phyloP scores from a whole-genome alignment of 2,797 vertebrate genomes.

The Ctenopoma multispine region DNA sequence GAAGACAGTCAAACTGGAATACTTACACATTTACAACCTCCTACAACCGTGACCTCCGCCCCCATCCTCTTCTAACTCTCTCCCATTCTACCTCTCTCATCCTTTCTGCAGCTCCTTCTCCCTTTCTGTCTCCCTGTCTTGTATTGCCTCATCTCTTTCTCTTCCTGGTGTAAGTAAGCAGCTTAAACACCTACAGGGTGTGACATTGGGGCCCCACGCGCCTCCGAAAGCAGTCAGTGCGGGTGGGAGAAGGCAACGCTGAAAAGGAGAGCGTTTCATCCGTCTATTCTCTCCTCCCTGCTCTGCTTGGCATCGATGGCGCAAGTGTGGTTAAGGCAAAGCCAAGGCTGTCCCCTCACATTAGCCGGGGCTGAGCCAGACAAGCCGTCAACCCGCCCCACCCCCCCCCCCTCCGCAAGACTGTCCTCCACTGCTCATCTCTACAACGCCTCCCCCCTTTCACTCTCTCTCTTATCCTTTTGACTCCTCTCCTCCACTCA shows the following conservation, averaged over 20 bases:
- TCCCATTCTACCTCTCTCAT: conserved; percentile 70
- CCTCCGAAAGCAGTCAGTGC: conserved; percentile 78
- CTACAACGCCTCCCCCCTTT: conserved; percentile 6
- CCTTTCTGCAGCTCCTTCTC: conserved; percentile 57
- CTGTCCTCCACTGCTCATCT: conserved; percentile 67
- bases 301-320: conserved; percentile 73
- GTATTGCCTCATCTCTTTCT: conserved; percentile 77
- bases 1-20: conserved; percentile 71
- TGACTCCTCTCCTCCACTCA: conserved; percentile 60
- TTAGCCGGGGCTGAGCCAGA: conserved; percentile 81
- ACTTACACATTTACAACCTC: conserved; percentile 72
- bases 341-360: conserved; percentile 85
- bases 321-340: conserved; percentile 75
- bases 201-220: conserved; percentile 81
- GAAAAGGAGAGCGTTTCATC: conserved; percentile 79
- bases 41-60: conserved; percentile 77
- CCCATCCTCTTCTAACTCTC: conserved; percentile 70
- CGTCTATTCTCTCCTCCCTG: conserved; percentile 75
- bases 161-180: conserved; percentile 82
- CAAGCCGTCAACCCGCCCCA: conserved; percentile 70
- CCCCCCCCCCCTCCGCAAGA: conserved; percentile 16
- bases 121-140: conserved; percentile 63
- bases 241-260: conserved; percentile 67
- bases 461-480: conserved; percentile 54
- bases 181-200: conserved; percentile 87